phyloP scores from a whole-genome alignment of 2,888 invertebrate species.

The Plagiodera versicolora region DNA sequence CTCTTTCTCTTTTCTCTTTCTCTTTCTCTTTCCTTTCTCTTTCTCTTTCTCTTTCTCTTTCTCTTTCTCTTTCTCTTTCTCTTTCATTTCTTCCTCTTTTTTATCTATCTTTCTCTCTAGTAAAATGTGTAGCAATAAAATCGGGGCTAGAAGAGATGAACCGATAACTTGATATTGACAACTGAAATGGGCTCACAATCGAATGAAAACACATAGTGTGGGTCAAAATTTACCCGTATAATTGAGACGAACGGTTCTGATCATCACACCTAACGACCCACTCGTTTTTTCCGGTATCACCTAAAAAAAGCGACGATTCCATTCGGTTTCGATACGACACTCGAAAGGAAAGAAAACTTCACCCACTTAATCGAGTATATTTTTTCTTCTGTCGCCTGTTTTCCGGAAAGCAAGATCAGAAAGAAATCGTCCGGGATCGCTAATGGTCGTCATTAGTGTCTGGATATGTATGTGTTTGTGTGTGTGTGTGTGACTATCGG shows the following conservation, averaged over 20 bases:
- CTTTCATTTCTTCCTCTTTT: no score
- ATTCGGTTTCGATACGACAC: not conserved
- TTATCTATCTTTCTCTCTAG: no score
- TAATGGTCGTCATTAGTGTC: not conserved
- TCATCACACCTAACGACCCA: not conserved
- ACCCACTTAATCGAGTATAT: not conserved
- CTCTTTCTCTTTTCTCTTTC: no score
- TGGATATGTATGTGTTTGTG: not conserved
- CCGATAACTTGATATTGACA: no score
- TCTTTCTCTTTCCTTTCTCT: no score
- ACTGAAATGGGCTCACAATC: no score
- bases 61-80: no score
- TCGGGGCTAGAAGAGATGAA: no score
- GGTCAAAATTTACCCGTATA: not conserved
- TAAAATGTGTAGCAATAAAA: no score
- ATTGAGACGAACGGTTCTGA: not conserved
- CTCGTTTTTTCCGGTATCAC: not conserved
- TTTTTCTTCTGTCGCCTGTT: not conserved
- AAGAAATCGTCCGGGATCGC: not conserved
- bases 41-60: no score
- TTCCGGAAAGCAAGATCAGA: not conserved
- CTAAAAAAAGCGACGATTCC: not conserved
- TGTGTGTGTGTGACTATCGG: not conserved
- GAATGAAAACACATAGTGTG: no score
- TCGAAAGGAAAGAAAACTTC: not conserved